Evolutionary conservation across 2,888 invertebrate species (phyloP), one percentile per base, ranked within the genome.

Genomic region (Pycnomerus fuliginosus): DNA sequence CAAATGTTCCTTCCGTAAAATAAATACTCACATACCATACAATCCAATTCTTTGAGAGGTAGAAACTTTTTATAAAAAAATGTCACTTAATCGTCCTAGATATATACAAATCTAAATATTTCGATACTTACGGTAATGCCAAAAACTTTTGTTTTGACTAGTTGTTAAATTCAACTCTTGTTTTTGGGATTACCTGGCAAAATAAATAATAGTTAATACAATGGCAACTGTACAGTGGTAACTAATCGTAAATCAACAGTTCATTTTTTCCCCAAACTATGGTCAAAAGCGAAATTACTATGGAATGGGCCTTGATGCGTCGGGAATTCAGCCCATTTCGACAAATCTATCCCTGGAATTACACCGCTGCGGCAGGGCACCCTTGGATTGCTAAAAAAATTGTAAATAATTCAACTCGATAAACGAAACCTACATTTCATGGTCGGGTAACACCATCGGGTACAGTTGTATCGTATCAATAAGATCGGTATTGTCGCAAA

Each of bases 401-500:
- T n/a, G n/a, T n/a, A 38, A 23, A 22, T 8, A 17, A 25, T 28
- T 14, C 28, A 37, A 35, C 25, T 16, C 36, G 32, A 22, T 23
- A 12, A 29, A 17, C 13, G 29, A 25, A 17, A 80, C 87, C 85
- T 79, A 93, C 93, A 92, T 81, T 79, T 92, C 90, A 67, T 92
- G 92, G 74, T 93, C 92, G 2, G 93, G 90, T 61, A 92, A 74
- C 16, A 93, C 90, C 90, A 93, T 90, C 1, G 92, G 91, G 71
- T 91, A 93, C 8, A 92, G 78, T 70, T 94, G 94, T 51, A 90
- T 85, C 5, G 90, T 90, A 65, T 93, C 91, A 54, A 94, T 91
- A 52, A 92, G 80, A 69, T 94, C 93, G 1, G 92, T 91, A 67
- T 93, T 93, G 70, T 94, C 94, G 67, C 94, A 94, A 56, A 94